phyloP scores from a whole-genome alignment of 2,888 invertebrate genomes.

The Caenorhabditis becei region DNA sequence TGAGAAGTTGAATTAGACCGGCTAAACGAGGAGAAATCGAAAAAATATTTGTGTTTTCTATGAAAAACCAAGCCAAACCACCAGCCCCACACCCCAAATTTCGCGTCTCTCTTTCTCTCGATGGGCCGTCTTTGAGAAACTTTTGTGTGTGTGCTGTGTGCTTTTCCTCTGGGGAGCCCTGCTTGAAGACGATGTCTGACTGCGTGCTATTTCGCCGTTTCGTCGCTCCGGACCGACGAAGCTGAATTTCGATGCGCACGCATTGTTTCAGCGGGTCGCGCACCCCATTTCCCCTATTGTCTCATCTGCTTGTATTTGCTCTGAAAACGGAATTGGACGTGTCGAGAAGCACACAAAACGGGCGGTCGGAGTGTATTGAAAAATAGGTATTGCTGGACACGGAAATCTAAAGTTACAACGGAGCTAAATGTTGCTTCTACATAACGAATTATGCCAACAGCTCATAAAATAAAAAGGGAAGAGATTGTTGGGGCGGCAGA shows the following conservation, averaged over 20 bases:
- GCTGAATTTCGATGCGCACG: slow-evolving; percentile 37
- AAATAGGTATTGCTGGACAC: no score
- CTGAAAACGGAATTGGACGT: slow-evolving; percentile 31
- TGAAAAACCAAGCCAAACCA: slow-evolving; percentile 3
- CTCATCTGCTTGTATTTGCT: slow-evolving; percentile 31
- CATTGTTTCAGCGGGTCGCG: slow-evolving; percentile 38
- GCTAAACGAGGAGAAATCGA: slow-evolving; percentile 7
- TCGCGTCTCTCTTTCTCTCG: not conserved
- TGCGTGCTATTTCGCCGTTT: slow-evolving; percentile 16
- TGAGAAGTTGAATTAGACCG: slow-evolving; percentile 33
- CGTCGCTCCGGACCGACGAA: slow-evolving; percentile 16
- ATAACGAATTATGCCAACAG: no score
- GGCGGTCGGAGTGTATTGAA: no score
- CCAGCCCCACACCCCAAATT: slow-evolving; percentile 4
- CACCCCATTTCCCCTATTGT: slow-evolving; percentile 10
- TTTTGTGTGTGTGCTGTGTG: slow-evolving; percentile 29
- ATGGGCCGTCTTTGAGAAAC: slow-evolving; percentile 6
- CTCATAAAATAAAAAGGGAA: no score
- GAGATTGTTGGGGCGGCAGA: no score
- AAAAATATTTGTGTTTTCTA: slow-evolving; percentile 28
- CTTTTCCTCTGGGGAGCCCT: slow-evolving; percentile 41
- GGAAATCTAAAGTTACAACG: no score
- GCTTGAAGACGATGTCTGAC: slow-evolving; percentile 39
- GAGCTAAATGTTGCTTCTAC: no score
- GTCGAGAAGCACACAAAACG: slow-evolving; percentile 13